A percentile compares a stretch with the other conserved stretches of the same genome.
Evolutionary conservation across 2,113 vertebrate genomes (phyloP).

Genomic region (Cebus imitator): DNA sequence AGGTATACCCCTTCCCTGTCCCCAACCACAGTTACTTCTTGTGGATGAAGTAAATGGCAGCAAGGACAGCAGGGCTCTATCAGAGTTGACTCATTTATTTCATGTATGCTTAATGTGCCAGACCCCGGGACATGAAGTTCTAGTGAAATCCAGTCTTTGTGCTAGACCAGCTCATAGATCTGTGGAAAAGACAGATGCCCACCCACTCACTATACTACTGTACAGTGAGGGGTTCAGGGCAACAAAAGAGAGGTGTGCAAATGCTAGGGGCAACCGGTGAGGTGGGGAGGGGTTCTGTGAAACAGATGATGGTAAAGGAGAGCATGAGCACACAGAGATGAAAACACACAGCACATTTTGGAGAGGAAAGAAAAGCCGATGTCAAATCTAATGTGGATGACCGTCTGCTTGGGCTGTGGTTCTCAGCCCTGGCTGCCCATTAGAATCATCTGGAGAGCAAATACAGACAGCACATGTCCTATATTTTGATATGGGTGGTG

Average conservation of each 20-base stretch:
- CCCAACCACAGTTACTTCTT: neutral
- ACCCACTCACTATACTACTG: fast-evolving
- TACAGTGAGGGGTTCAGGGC: neutral
- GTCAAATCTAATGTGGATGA: neutral
- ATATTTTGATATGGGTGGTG: neutral
- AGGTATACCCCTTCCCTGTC: no score
- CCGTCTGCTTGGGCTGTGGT: neutral
- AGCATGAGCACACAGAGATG: neutral
- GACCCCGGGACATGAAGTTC: neutral
- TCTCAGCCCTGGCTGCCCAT: neutral
- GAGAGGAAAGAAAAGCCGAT: neutral
- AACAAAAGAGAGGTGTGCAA: neutral
- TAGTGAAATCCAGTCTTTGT: neutral
- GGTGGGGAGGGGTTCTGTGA: neutral
- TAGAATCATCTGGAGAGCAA: neutral
- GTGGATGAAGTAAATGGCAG: neutral
- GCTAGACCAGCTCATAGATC: neutral
- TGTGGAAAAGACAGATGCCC: neutral
- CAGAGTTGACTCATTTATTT: neutral
- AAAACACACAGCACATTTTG: neutral
- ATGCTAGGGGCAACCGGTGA: neutral
- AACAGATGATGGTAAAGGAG: neutral
- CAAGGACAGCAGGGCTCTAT: no score
- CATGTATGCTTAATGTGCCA: fast-evolving
- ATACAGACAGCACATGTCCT: neutral